Conservation (phyloP, 23 tunicate genomes). For the Ciona savignyi region DNA sequence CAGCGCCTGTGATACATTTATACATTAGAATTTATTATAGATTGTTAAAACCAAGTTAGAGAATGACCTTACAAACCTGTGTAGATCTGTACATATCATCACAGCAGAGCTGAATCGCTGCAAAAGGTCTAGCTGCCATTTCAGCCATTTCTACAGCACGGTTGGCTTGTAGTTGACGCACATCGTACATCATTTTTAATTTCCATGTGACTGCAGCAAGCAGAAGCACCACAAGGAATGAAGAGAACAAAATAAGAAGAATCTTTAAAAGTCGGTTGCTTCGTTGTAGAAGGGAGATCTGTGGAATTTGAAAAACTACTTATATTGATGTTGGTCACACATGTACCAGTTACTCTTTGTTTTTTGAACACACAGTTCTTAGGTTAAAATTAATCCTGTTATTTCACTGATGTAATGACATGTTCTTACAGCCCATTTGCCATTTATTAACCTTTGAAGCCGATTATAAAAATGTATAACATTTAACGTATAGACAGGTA, state of each 20-base stretch:
- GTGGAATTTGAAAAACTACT: too few species aligned
- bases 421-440: too few species aligned
- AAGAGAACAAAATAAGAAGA: slow-evolving; percentile 74
- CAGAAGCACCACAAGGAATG: slow-evolving; percentile 55
- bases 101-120: slow-evolving; percentile 38
- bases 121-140: slow-evolving; percentile 96
- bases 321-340: too few species aligned
- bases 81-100: slow-evolving; percentile 40
- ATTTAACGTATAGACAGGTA: too few species aligned
- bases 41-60: neutral
- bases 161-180: slow-evolving; percentile 23
- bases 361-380: neutral
- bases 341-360: too few species aligned
- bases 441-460: too few species aligned
- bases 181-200: slow-evolving; percentile 64
- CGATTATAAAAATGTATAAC: too few species aligned
- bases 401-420: too few species aligned
- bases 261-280: slow-evolving; percentile 45
- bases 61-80: slow-evolving; percentile 4
- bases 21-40: neutral
- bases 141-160: slow-evolving; percentile 52
- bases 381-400: neutral
- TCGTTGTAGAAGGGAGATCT: slow-evolving; percentile 63
- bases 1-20: neutral
- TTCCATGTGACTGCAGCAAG: slow-evolving; percentile 68